Evolutionary conservation across 92 coral and sea anemone species (phyloP).

Genomic region (Umimayanthus chanpuru): DNA sequence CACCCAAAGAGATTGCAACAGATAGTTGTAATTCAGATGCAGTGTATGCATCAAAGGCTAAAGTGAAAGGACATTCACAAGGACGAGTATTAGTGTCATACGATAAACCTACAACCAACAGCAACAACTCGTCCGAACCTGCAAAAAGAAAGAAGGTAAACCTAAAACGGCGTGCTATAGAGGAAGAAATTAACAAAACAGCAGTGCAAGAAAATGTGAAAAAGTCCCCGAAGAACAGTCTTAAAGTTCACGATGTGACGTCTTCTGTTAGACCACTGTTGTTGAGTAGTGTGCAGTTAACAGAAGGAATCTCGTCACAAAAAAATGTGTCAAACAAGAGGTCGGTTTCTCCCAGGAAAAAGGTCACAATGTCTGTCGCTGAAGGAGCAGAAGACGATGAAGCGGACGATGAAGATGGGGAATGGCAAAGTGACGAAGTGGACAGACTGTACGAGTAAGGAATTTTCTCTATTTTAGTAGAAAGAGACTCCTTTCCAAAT

Average conservation of each 20-base stretch:
- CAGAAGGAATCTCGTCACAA: background rate
- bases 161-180: background rate
- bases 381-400: conserved; percentile 10
- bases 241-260: background rate
- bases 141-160: background rate
- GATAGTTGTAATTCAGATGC: background rate
- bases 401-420: conserved; percentile 5
- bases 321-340: background rate
- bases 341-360: background rate
- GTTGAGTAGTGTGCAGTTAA: background rate
- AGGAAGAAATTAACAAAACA: background rate
- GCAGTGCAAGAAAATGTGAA: background rate
- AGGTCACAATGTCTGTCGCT: background rate
- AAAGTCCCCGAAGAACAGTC: conserved; percentile 14
- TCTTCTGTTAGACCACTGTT: background rate
- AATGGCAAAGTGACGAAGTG: conserved; percentile 32
- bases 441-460: conserved; percentile 37
- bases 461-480: background rate
- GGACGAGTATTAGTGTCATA: background rate
- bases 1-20: background rate
- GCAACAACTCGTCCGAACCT: background rate
- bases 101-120: background rate
- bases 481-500: background rate
- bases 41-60: background rate
- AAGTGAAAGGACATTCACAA: background rate